These are phyloP conservation scores for Lepidiolamprologus cunningtoni DNA, from an alignment of 2,113 vertebrate species.

Conservation along the genomic window DNA sequence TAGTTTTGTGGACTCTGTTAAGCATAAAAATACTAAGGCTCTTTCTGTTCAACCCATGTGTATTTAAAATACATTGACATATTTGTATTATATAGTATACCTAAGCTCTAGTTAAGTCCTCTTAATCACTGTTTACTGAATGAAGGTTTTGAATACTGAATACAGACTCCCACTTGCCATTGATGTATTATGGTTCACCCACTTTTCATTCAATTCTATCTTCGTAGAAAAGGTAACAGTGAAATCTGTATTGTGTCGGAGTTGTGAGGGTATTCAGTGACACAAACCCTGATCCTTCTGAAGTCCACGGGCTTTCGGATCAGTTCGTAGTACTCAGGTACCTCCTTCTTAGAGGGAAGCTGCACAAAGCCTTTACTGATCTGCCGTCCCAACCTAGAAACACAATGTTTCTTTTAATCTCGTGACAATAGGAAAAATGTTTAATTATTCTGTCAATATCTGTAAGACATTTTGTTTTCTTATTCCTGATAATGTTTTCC, in stretches of 20 bases:
- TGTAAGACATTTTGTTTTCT: not conserved
- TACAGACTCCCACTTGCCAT: not conserved
- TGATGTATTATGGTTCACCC: not conserved
- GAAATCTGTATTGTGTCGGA: not conserved
- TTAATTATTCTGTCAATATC: not conserved
- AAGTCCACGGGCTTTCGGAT: conserved; percentile 98
- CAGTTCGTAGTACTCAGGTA: conserved; percentile 97
- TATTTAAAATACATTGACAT: not conserved
- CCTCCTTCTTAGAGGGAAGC: conserved; percentile 93
- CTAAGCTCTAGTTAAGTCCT: not conserved
- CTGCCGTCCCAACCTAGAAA: conserved; percentile 88
- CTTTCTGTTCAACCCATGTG: not conserved
- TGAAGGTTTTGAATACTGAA: not conserved
- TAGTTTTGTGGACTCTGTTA: not conserved
- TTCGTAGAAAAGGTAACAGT: not conserved
- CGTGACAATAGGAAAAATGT: not conserved
- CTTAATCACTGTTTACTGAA: not conserved
- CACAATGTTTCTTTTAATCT: not conserved
- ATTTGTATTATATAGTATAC: not conserved
- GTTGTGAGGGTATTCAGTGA: not conserved
- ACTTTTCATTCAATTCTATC: not conserved
- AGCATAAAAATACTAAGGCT: not conserved
- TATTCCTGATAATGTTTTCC: not conserved
- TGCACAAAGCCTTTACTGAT: conserved; percentile 98
- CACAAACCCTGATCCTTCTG: conserved; percentile 92